These are phyloP conservation scores for Drosophila pseudoobscura DNA, from an alignment of 1,140 invertebrate genomes.

Conservation along the genomic window DNA sequence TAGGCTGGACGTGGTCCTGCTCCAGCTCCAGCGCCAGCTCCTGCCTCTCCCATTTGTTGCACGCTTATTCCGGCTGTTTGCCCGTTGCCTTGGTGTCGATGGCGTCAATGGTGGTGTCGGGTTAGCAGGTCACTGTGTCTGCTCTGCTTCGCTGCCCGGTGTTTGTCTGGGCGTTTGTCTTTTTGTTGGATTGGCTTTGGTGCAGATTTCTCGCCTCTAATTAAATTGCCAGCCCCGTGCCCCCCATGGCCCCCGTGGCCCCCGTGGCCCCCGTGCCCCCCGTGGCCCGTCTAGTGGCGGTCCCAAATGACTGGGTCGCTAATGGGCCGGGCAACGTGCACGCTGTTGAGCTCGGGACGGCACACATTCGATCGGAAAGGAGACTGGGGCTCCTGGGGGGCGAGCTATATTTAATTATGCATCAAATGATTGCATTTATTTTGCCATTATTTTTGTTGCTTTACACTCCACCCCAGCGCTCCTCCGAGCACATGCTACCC, in stretches of 20 bases:
- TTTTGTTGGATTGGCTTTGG: conserved; percentile 35
- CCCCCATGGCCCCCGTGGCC: background rate
- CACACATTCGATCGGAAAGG: too few relatives aligned
- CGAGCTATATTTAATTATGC: conserved; percentile 23
- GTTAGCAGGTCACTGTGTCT: conserved; percentile 8
- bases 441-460: conserved; percentile 19
- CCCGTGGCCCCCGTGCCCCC: background rate
- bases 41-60: background rate
- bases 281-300: background rate
- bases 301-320: background rate
- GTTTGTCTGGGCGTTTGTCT: background rate
- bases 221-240: conserved; percentile 23
- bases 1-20: conserved; percentile 25
- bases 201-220: conserved; percentile 31
- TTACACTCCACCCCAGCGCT: conserved; percentile 21
- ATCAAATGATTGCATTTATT: conserved; percentile 38
- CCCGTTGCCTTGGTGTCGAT: conserved; percentile 3
- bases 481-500: background rate
- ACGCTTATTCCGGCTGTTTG: background rate
- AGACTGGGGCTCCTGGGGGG: too few relatives aligned
- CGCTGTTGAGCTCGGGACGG: too few relatives aligned
- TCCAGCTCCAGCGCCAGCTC: background rate
- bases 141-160: background rate
- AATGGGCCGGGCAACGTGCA: conserved; percentile 8
- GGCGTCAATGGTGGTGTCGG: background rate